phyloP scores from a whole-genome alignment of 1,140 invertebrate species.

The Stratiolaelaps scimitus region DNA sequence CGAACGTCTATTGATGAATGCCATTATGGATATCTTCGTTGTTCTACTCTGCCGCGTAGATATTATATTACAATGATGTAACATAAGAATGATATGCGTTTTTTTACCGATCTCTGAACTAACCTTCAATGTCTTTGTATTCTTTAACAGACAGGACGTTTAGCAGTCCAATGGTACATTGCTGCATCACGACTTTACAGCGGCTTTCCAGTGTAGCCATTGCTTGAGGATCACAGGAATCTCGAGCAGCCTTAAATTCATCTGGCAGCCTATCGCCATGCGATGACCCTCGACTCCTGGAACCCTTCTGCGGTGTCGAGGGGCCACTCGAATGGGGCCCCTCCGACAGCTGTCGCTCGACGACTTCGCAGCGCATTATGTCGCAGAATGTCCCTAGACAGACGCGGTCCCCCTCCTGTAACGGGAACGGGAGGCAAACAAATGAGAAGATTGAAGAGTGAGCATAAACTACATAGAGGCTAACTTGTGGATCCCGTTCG shows the following conservation, averaged over 20 bases:
- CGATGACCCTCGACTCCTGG: too few relatives aligned
- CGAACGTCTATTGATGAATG: too few relatives aligned
- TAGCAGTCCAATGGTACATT: conserved; percentile 17
- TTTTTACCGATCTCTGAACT: neutral
- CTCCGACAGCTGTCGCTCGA: conserved; percentile 25
- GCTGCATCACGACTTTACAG: conserved; percentile 22
- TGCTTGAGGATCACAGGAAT: neutral
- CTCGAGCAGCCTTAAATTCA: neutral
- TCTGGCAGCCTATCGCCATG: neutral
- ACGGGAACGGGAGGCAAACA: too few relatives aligned
- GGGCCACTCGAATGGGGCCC: neutral
- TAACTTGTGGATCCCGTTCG: too few relatives aligned
- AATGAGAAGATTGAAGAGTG: too few relatives aligned
- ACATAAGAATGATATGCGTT: too few relatives aligned
- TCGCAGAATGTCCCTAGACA: conserved; percentile 27
- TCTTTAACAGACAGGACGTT: conserved; percentile 23
- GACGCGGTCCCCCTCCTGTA: conserved; percentile 19
- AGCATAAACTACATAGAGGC: too few relatives aligned
- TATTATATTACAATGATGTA: too few relatives aligned
- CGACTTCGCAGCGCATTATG: conserved; percentile 23
- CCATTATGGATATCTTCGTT: too few relatives aligned
- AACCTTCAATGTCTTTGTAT: conserved; percentile 27
- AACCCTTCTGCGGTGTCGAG: too few relatives aligned
- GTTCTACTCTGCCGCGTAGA: too few relatives aligned
- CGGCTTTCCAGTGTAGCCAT: conserved; percentile 16